These are phyloP conservation scores for Trididemnum miniatum DNA, from an alignment of 23 tunicate genomes.

Conservation along the genomic window DNA sequence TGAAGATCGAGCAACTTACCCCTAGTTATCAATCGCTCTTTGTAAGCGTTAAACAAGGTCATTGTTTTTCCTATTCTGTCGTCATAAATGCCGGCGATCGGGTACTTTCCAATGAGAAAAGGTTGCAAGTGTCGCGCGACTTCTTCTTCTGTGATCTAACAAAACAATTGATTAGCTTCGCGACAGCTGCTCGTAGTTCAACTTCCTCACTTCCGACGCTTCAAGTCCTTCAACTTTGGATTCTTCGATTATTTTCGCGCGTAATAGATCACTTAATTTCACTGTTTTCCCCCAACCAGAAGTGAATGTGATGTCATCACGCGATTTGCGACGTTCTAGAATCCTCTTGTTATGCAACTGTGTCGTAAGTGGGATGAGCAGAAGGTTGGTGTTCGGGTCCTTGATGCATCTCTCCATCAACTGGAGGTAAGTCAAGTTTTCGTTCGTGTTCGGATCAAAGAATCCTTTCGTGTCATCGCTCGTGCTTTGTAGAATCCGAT, in stretches of 20 bases:
- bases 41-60: constrained; percentile 72
- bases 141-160: constrained; percentile 67
- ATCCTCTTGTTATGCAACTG: no score
- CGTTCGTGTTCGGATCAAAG: constrained; percentile 90
- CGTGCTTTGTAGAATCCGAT: constrained; percentile 69
- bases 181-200: no score
- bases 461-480: constrained; percentile 89
- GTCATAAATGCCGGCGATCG: constrained; percentile 88
- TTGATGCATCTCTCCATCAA: constrained; percentile 74
- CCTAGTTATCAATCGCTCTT: constrained; percentile 62
- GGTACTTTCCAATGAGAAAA: constrained; percentile 78
- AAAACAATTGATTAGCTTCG: no score
- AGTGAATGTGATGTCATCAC: constrained; percentile 73
- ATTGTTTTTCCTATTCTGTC: constrained; percentile 51
- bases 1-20: constrained; percentile 39
- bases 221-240: constrained; percentile 61
- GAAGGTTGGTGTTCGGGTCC: constrained; percentile 73
- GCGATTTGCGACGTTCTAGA: constrained; percentile 30
- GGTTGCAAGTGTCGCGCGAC: constrained; percentile 52
- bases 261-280: constrained; percentile 61
- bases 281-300: constrained; percentile 94
- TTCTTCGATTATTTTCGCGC: constrained; percentile 60
- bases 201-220: constrained; percentile 18
- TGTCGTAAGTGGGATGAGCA: constrained; percentile 50
- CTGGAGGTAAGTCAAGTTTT: constrained; percentile 82